Evolutionary conservation across 2,113 vertebrate species (phyloP).

Genomic region (Vidua chalybeata): DNA sequence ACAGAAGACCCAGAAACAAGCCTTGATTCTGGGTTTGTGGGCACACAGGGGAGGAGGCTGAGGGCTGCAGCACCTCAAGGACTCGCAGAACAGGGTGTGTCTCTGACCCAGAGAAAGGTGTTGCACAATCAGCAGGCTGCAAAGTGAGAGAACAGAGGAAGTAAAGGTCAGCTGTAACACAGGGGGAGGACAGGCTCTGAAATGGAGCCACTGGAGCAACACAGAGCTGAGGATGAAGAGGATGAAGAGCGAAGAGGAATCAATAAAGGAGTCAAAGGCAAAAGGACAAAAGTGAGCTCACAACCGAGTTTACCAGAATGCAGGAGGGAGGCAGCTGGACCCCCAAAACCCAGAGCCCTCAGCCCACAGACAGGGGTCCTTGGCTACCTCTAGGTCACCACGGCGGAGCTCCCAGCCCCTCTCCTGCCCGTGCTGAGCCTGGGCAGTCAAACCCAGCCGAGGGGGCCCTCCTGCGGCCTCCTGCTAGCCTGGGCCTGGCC

Average conservation of each 20-base stretch:
- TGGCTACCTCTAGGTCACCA: background rate
- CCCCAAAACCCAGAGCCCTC: too few species aligned
- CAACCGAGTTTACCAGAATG: rapidly evolving
- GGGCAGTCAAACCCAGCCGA: background rate
- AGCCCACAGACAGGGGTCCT: background rate
- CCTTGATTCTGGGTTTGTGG: background rate
- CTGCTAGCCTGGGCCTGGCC: background rate
- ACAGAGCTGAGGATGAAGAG: background rate
- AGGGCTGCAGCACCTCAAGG: background rate
- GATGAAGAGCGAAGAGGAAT: background rate
- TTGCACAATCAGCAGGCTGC: background rate
- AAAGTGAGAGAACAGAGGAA: background rate
- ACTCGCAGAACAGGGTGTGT: background rate
- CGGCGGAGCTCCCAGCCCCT: rapidly evolving
- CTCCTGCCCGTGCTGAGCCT: background rate
- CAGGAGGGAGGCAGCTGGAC: background rate
- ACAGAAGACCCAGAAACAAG: background rate
- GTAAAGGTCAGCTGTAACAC: background rate
- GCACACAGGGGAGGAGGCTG: background rate
- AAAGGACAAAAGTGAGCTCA: background rate
- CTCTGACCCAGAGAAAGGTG: background rate
- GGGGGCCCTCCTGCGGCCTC: rapidly evolving
- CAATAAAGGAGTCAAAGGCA: background rate
- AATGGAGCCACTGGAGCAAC: background rate
- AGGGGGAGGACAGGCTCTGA: background rate